Evolutionary conservation across 2,888 invertebrate genomes (phyloP).

Genomic region (Ischnura elegans): DNA sequence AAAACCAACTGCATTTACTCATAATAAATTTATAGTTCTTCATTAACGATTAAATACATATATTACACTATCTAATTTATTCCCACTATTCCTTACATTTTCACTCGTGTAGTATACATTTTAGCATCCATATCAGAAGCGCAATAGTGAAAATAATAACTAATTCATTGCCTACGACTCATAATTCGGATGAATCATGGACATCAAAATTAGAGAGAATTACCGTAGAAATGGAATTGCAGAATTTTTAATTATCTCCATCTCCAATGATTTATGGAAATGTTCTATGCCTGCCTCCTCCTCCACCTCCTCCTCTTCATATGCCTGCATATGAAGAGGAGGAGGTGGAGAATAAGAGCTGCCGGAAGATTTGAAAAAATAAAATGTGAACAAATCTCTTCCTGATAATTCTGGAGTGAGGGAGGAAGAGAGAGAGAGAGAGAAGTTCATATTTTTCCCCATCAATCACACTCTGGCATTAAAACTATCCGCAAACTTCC

Average conservation of each 20-base stretch:
- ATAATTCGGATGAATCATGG: not conserved
- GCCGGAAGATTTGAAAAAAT: not conserved
- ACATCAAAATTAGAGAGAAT: not conserved
- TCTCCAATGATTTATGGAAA: not conserved
- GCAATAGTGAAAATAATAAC: too few species aligned
- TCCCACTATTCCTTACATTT: too few species aligned
- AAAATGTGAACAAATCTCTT: not conserved
- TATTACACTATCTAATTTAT: too few species aligned
- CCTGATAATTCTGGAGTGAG: not conserved
- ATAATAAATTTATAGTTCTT: too few species aligned
- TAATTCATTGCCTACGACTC: not conserved
- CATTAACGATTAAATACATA: too few species aligned
- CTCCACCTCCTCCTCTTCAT: too few species aligned
- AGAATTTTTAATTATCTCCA: not conserved
- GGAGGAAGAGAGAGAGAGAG: too few species aligned
- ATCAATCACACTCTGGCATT: not conserved
- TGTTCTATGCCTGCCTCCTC: too few species aligned
- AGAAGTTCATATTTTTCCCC: not conserved
- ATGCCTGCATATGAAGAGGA: not conserved
- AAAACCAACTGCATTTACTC: too few species aligned
- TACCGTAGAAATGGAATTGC: not conserved
- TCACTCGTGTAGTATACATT: too few species aligned
- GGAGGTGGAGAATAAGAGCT: not conserved
- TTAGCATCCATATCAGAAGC: too few species aligned
- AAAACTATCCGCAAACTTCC: slow-evolving; percentile 15